Percentiles rank a stretch among this genome's conserved stretches.
These are phyloP conservation scores for Stratiolaelaps scimitus DNA, from an alignment of 1,140 invertebrate species.

Conservation along the genomic window DNA sequence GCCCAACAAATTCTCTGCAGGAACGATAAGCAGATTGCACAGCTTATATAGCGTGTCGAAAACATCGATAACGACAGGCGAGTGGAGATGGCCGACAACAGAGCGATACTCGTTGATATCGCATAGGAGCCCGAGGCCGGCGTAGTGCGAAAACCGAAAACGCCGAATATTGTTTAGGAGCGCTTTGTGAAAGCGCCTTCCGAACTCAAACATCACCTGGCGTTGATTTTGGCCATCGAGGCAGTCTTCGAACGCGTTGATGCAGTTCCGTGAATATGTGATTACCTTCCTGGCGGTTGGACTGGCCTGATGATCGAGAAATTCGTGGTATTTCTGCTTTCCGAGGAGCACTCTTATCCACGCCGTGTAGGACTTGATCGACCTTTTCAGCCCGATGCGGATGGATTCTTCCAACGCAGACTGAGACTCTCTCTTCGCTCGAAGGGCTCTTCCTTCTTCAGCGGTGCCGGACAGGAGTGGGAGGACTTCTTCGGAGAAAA, in stretches of 20 bases:
- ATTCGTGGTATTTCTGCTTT: not conserved
- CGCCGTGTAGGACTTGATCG: not conserved
- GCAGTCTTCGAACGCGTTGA: constrained; percentile 6
- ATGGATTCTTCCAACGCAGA: constrained; percentile 7
- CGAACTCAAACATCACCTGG: not conserved
- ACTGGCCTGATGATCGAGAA: not conserved
- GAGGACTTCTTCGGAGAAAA: constrained; percentile 1
- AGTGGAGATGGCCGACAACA: not conserved
- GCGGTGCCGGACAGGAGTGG: not conserved
- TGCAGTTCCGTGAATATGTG: not conserved
- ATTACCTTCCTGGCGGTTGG: constrained; percentile 12
- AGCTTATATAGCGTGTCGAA: not conserved
- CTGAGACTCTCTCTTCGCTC: not conserved
- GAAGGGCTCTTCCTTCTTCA: not conserved
- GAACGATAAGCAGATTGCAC: constrained; percentile 6
- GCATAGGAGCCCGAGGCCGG: constrained; percentile 5
- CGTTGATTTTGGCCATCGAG: constrained; percentile 16
- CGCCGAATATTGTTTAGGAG: constrained; percentile 4
- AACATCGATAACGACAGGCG: not conserved
- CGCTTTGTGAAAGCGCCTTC: constrained; percentile 19
- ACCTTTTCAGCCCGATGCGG: constrained; percentile 10
- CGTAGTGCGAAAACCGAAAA: not conserved
- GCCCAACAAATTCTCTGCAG: not conserved
- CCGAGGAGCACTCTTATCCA: not conserved
- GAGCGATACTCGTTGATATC: constrained; percentile 1